A percentile compares a stretch with the other conserved stretches of the same genome.
Evolutionary conservation across 2,113 vertebrate species (phyloP).

Genomic region (Thalassoma bifasciatum): DNA sequence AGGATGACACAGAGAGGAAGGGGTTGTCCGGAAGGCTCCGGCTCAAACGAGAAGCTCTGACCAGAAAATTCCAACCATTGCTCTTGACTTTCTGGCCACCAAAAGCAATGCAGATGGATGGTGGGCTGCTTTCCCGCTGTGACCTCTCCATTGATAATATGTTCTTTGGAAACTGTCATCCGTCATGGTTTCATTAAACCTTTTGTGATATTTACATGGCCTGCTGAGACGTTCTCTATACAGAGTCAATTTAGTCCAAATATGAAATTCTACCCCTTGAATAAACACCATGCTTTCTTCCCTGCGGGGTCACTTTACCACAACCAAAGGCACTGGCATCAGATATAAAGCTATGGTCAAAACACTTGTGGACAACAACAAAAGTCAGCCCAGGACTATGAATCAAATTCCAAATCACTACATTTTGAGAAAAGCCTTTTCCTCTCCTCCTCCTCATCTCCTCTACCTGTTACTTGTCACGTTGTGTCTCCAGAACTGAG

Average conservation of each 20-base stretch:
- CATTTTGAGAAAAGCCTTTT: slow-evolving; percentile 35
- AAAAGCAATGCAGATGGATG: slow-evolving; percentile 63
- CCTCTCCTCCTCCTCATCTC: slow-evolving; percentile 15
- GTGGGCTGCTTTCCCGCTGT: slow-evolving; percentile 70
- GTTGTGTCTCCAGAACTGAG: slow-evolving; percentile 32
- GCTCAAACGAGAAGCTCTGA: slow-evolving; percentile 65
- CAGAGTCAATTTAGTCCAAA: slow-evolving; percentile 73
- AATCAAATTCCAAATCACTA: slow-evolving; percentile 39
- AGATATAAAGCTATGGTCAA: slow-evolving; percentile 64
- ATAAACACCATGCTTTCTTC: slow-evolving; percentile 86
- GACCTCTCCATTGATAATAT: slow-evolving; percentile 82
- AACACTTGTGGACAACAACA: slow-evolving; percentile 66
- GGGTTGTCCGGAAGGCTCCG: slow-evolving; percentile 71
- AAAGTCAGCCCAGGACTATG: slow-evolving; percentile 36
- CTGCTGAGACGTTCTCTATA: slow-evolving; percentile 67
- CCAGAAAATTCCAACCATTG: slow-evolving; percentile 80
- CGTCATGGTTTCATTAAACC: slow-evolving; percentile 77
- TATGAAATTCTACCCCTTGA: slow-evolving; percentile 74
- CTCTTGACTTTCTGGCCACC: slow-evolving; percentile 77
- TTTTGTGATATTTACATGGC: slow-evolving; percentile 78
- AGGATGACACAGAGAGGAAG: slow-evolving; percentile 69
- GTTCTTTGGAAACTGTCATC: slow-evolving; percentile 78
- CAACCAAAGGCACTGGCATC: slow-evolving; percentile 84
- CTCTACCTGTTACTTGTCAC: slow-evolving; percentile 56
- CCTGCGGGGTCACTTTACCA: slow-evolving; percentile 81